Conservation (phyloP, 1,140 invertebrate species). For the Heterodera carotae region DNA sequence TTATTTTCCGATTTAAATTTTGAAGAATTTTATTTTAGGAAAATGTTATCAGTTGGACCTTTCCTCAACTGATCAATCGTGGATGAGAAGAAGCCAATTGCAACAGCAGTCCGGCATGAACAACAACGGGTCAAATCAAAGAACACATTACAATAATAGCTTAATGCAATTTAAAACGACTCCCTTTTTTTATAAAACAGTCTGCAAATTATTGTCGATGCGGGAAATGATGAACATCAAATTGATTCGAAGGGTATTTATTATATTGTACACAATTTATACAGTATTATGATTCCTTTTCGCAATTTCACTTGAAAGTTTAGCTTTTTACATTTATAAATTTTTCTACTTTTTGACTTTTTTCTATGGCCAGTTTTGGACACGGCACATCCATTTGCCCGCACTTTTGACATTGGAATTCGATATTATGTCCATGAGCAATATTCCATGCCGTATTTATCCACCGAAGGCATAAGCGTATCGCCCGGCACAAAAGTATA, state of each 20-base stretch:
- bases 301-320: no score
- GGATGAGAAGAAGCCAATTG: conserved; percentile 50
- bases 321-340: conserved; percentile 20
- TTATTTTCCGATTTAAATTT: no score
- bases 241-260: conserved; percentile 29
- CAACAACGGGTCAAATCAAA: conserved; percentile 52
- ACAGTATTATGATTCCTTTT: not conserved
- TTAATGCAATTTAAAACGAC: not conserved
- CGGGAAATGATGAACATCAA: conserved; percentile 60
- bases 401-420: conserved; percentile 58
- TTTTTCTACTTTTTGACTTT: not conserved
- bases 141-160: no score
- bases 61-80: conserved; percentile 41
- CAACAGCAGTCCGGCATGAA: conserved; percentile 57
- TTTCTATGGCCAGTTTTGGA: conserved; percentile 32
- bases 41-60: conserved; percentile 55
- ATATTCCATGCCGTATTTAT: conserved; percentile 53
- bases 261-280: conserved; percentile 3
- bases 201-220: conserved; percentile 61
- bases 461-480: conserved; percentile 61
- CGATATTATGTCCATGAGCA: conserved; percentile 57
- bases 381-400: conserved; percentile 47
- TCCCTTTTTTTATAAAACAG: conserved; percentile 30
- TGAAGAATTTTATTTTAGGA: not conserved
- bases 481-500: conserved; percentile 57